Conservation (phyloP, 2,797 vertebrate species). For the Mormyrops boulengeri region DNA sequence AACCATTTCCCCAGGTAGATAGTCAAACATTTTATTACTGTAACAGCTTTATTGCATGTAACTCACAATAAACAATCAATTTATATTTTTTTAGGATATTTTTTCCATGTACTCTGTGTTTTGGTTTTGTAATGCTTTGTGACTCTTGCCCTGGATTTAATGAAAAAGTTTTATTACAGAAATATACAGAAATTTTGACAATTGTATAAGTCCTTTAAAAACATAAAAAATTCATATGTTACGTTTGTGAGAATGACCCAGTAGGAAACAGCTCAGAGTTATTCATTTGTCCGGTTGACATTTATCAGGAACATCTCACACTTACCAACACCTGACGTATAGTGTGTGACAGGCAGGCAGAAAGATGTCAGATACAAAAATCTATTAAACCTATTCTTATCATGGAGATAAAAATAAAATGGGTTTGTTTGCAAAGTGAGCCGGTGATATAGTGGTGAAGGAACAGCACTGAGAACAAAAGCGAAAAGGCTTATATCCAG, state of each 20-base stretch:
- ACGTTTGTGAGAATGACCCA: background rate
- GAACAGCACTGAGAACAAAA: background rate
- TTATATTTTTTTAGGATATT: background rate
- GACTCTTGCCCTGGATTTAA: background rate
- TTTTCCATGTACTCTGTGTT: background rate
- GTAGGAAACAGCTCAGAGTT: background rate
- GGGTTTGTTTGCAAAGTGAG: background rate
- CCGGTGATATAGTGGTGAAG: background rate
- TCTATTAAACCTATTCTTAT: background rate
- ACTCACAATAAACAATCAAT: background rate
- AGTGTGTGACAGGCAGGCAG: background rate
- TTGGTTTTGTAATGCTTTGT: background rate
- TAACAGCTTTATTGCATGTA: background rate
- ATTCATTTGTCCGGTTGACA: background rate
- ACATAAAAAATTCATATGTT: background rate
- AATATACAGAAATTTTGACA: background rate
- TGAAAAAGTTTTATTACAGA: background rate
- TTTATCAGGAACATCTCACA: background rate
- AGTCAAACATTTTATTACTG: background rate
- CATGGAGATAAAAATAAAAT: background rate
- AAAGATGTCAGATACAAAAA: background rate
- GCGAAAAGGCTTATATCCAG: background rate
- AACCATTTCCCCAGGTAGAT: background rate
- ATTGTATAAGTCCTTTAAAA: background rate
- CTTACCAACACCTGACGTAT: background rate